phyloP scores from a whole-genome alignment of 2,888 invertebrate genomes.

The Ophion costatus region DNA sequence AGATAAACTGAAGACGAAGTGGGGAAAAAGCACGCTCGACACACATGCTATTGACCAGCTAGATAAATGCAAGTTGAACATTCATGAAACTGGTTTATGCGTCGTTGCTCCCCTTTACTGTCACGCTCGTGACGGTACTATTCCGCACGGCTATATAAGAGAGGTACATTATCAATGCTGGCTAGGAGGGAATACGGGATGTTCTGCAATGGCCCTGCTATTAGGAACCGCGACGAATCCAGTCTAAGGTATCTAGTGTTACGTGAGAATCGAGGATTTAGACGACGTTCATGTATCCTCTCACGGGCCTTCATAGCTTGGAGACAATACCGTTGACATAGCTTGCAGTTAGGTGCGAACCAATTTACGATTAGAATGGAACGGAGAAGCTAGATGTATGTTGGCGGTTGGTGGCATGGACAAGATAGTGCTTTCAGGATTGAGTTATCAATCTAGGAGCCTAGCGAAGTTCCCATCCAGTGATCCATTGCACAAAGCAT shows the following conservation, averaged over 20 bases:
- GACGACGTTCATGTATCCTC: slow-evolving; percentile 3
- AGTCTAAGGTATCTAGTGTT: slow-evolving; percentile 14
- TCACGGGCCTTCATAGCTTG: background rate
- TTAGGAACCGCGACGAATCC: slow-evolving; percentile 7
- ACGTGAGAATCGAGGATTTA: background rate
- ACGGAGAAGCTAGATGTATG: background rate
- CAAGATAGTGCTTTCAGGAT: background rate
- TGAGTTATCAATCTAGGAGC: background rate
- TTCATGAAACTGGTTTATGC: slow-evolving; percentile 82
- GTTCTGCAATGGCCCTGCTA: background rate
- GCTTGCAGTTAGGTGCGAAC: background rate
- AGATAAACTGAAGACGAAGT: slow-evolving; percentile 31
- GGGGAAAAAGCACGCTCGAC: slow-evolving; percentile 68
- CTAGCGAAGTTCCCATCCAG: background rate
- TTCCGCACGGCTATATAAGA: background rate
- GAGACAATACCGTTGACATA: background rate
- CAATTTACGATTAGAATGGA: background rate
- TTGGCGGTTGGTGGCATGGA: background rate
- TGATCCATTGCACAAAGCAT: background rate
- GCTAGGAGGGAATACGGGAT: slow-evolving; percentile 29
- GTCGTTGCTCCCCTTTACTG: slow-evolving; percentile 76
- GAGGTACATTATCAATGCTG: slow-evolving; percentile 39
- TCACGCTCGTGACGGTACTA: slow-evolving; percentile 50
- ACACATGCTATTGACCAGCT: slow-evolving; percentile 67
- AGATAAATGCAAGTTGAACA: slow-evolving; percentile 80